These are phyloP conservation scores for Sturnus vulgaris DNA, from an alignment of 2,113 vertebrate genomes.

Conservation along the genomic window DNA sequence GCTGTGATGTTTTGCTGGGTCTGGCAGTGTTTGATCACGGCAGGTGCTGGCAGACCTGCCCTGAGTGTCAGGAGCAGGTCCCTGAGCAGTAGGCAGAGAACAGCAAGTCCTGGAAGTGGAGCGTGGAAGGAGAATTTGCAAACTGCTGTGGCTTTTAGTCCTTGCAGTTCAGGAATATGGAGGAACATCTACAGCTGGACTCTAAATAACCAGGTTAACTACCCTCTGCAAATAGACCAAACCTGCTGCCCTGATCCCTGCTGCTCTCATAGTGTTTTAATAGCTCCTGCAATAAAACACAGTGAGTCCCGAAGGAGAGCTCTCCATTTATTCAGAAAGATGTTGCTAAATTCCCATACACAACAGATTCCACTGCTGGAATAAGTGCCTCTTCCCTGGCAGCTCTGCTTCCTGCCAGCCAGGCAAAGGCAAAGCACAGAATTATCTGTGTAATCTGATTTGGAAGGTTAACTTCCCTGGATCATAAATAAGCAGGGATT, in stretches of 20 bases:
- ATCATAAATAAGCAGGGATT: constrained; percentile 47
- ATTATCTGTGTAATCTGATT: constrained; percentile 59
- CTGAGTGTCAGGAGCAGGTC: neutral
- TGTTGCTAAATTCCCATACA: constrained; percentile 23
- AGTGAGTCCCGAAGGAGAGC: constrained; percentile 38
- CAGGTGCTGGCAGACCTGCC: neutral
- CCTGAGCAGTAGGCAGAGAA: neutral
- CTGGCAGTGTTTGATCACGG: neutral
- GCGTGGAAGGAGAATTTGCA: neutral
- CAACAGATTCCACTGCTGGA: neutral
- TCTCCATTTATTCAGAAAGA: constrained; percentile 47
- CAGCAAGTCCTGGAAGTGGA: neutral
- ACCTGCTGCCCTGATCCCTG: constrained; percentile 50
- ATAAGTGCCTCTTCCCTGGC: neutral
- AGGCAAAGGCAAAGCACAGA: constrained; percentile 27
- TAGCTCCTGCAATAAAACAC: constrained; percentile 49
- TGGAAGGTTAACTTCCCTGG: constrained; percentile 55
- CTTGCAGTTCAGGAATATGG: neutral
- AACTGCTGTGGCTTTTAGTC: neutral
- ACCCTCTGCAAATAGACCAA: constrained; percentile 29
- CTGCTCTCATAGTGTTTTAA: constrained; percentile 51
- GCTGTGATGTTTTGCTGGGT: neutral
- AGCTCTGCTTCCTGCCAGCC: constrained; percentile 19
- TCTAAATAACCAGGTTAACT: constrained; percentile 62
- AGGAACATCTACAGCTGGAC: constrained; percentile 16